Base-by-base conservation (phyloP, 2,797 vertebrate genomes). In the Catostomus latipinnis region DNA sequence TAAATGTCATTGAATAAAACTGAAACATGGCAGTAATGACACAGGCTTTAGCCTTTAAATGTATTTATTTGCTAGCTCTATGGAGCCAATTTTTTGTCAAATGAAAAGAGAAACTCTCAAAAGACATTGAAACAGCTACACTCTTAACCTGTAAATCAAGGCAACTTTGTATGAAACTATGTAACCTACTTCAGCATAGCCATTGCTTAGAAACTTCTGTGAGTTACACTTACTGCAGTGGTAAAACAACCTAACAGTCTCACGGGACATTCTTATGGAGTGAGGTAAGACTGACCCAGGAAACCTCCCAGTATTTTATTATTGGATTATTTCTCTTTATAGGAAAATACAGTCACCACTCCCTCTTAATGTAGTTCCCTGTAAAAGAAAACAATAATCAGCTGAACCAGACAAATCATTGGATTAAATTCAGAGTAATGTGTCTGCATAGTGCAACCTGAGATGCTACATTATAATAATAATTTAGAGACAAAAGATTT, bases 221-320 rank as follows among this genome's bases (percentile, higher is more conserved):
- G 78, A 69, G 78, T 75, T 60, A 74, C 58, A 76, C 67, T 49
- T 45, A 78, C 18, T 50, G 46, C 16, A 6, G 52, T 50, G 16
- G 72, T 45, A 62, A 58, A 84, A 76, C 69, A 78, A 63, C 63
- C 56, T 74, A 54, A 74, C 57, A 70, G 58, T 74, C 78, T 84
- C 63, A 14, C 8, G 72, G 45, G 82, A 84, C 81, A 82, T 85
- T 75, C 81, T 80, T 84, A 54, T 74, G 50, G 60, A 75, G 68
- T 84, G 86, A 87, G 67, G 83, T 83, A 83, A 80, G 73, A 50
- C 56, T 1, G 50, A 70, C 74, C 61, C 34, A 50, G 71, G 73
- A 80, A 75, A 71, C 71, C 68, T 83, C 62, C 65, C 43, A 49
- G 57, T 52, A 71, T 68, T 78, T 81, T 56, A 45, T 63, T 68